These are phyloP conservation scores for Axinella damicornis DNA, from an alignment of 37 sponge, comb jelly and placozoan species.

Conservation along the genomic window DNA sequence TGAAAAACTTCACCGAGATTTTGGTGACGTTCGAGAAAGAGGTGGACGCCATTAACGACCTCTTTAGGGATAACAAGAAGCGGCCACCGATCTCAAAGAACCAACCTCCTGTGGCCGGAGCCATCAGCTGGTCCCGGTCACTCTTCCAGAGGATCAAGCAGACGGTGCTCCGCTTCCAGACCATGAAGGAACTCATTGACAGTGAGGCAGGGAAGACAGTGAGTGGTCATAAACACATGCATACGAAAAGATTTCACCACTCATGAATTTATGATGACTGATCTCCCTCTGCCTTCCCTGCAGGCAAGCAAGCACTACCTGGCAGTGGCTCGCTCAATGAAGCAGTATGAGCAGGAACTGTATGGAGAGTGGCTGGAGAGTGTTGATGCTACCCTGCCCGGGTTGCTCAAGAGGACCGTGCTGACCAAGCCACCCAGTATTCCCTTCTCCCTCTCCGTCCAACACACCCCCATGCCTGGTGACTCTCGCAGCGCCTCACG, in stretches of 20 bases:
- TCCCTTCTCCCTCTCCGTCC: neutral
- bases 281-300: neutral
- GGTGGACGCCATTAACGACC: conserved; percentile 85
- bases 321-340: conserved; percentile 93
- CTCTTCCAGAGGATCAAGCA: conserved; percentile 97
- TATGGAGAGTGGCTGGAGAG: conserved; percentile 83
- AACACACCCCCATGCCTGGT: neutral
- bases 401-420: conserved; percentile 87
- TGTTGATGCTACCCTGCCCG: conserved; percentile 75
- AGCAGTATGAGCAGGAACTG: conserved; percentile 89
- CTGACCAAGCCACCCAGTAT: conserved; percentile 60
- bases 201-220: conserved; percentile 87
- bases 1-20: conserved; percentile 97
- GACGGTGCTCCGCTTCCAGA: conserved; percentile 93
- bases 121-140: conserved; percentile 94
- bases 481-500: conserved; percentile 27
- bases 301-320: conserved; percentile 91
- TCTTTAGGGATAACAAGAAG: conserved; percentile 78
- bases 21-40: conserved; percentile 92
- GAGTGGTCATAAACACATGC: conserved; percentile 11
- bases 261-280: too few relatives aligned
- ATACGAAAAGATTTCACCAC: too few relatives aligned
- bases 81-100: conserved; percentile 92
- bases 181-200: conserved; percentile 91
- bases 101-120: conserved; percentile 97